Base-by-base conservation (phyloP, 2,888 invertebrate species). In the Phytoseiulus persimilis region DNA sequence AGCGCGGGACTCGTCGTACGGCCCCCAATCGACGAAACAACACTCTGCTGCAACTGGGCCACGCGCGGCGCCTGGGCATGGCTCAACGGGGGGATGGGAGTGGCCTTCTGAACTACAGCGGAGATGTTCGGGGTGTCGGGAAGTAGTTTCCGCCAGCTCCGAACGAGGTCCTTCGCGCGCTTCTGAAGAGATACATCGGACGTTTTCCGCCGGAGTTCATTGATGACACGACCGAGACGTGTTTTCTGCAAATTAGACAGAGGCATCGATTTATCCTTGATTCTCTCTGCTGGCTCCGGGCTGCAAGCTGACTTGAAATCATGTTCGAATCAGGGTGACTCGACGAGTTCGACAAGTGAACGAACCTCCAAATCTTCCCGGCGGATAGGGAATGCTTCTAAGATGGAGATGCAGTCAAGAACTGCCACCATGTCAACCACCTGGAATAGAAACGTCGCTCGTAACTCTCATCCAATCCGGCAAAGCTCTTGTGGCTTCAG, bases 381-480 rank as follows among this genome's bases (percentile, higher is more conserved):
- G 94, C 96, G 96, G 94, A 97, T 95, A 94, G 95, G 95, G 94
- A 95, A 95, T 94, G 95, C 95, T 94, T 98, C 98, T 95, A 98
- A 94, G 93, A 95, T 94, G 94, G 96, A 95, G 94, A 98, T 96
- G 94, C 97, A 96, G 94, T 96, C 96, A 94, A 96, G 94, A 94
- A 98, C 97, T 93, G 95, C 94, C 93, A 95, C 95, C 96, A 97
- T 96, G 95, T 98, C 96, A 94, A 96, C 95, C 94, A 98, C 98
- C 98, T 98, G 93, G 90, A 95, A 92, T 32, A 90, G 90, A 83
- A 90, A 90, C 89, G 90, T 28, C 18, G 5, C 2, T 65, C 14
- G 65, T 65, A 14, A 65, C 11, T 2, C 5, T 65, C 46, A 14
- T 23, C 65, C 5, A 23, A 65, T 28, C 18, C 23, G 9, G 39